Base-by-base conservation (phyloP, 2,888 invertebrate genomes). In the Nomada flava region DNA sequence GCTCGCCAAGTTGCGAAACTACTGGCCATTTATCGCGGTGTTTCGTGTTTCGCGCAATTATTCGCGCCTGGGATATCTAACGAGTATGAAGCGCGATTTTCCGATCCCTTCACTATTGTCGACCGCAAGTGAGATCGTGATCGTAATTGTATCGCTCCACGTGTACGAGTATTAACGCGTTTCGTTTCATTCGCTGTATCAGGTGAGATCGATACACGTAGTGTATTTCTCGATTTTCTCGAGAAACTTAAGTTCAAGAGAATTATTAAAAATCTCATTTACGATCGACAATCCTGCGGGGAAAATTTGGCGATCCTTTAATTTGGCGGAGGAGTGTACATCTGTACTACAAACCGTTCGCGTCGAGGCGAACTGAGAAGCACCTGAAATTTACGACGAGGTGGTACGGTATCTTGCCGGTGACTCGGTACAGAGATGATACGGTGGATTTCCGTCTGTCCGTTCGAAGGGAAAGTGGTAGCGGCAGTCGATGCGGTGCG, bases 401-500 rank as follows among this genome's bases (percentile, higher is more conserved):
- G 72, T 20, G 29, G 36, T 29, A 71, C 29, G 47, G 47, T 47
- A 47, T 47, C 47, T 47, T 47, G 29, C 29, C 29, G 29, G 29
- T 29, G 47, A 47, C 47, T 47, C 47, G 47, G 47, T 13, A 47
- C 29, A 62, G 63, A 60, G 55, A 73, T 59, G 55, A 64, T 75
- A 52, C 69, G 64, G 52, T 23, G 67, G 69, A 68, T 44, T 62
- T 74, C 67, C 44, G 65, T 52, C 53, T 23, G 74, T 69, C 65
- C 57, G 69, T 18, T 55, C 42, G 79, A 52, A 53, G 59, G 52
- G 70, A 82, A 82, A 82, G 79, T 70, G 73, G 52, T 26, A 47
- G 70, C 50, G 26, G 65, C 57, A 50, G 71, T 63, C 50, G 76
- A 52, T 68, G 80, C 47, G 65, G 59, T 20, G 20, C 57, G 63